Base-by-base conservation (phyloP, 2,888 invertebrate species). In the Stegophylla sp. region DNA sequence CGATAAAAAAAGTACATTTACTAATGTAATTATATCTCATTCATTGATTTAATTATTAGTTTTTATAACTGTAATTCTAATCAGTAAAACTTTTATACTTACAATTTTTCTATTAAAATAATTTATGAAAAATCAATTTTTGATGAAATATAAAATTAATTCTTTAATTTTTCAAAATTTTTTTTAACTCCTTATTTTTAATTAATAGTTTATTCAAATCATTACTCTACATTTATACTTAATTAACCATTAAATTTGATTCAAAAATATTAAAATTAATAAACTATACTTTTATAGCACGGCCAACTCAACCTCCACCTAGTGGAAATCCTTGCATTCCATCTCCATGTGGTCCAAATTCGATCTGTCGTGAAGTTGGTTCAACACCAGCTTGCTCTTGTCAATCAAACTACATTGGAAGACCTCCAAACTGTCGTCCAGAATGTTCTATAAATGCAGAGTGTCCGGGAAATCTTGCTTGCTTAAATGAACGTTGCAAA, bases 301-400 rank as follows among this genome's bases (percentile, higher is more conserved):
- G 81, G 17, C 69, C 83, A 28, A 83, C 83, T 69, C 81, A 53
- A 61, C 75, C 81, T 63, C 88, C 84, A 85, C 87, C 85, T 89
- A 85, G 83, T 84, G 84, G 84, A 84, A 91, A 94, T 86, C 93
- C 94, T 74, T 95, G 95, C 86, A 87, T 91, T 83, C 94, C 94
- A 59, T 91, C 94, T 34, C 90, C 90, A 4, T 90, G 90, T 84
- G 90, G 90, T 34, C 88, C 89, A 4, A 89, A 89, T 84, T 88
- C 89, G 10, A 86, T 88, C 83, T 91, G 90, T 84, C 87, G 88
- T 45, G 87, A 88, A 82, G 85, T 88, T 43, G 88, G 88, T 66
- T 88, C 88, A 53, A 86, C 86, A 51, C 88, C 89, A 7, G 88
- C 88, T 12, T 90, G 90, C 84, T 88, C 88, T 59, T 90, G 90